phyloP scores from a whole-genome alignment of 2,797 vertebrate genomes.

The Rhynchotus rufescens region DNA sequence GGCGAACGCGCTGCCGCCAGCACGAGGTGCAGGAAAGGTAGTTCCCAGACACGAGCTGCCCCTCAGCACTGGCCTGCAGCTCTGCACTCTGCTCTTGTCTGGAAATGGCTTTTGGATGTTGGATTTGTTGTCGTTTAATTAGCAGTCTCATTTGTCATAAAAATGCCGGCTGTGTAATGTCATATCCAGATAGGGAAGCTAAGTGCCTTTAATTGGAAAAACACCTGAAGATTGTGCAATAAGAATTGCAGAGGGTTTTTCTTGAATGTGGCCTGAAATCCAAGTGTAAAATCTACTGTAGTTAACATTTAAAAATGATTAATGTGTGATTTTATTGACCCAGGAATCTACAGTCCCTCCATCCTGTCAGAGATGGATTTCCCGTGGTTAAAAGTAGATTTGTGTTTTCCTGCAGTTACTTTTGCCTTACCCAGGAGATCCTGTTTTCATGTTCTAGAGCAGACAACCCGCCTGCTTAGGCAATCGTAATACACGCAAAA shows the following conservation, averaged over 20 bases:
- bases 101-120: background rate
- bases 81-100: background rate
- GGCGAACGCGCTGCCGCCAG: no score
- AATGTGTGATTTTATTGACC: rapidly evolving
- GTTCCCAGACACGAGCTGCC: background rate
- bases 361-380: background rate
- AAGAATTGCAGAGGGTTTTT: background rate
- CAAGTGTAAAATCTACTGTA: background rate
- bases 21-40: background rate
- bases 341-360: rapidly evolving
- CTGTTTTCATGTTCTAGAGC: rapidly evolving
- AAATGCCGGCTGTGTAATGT: background rate
- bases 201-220: background rate
- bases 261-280: background rate
- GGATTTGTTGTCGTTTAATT: background rate
- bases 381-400: background rate
- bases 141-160: background rate
- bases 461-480: background rate
- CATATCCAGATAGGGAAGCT: background rate
- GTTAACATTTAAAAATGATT: background rate
- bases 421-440: rapidly evolving
- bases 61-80: background rate
- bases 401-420: rapidly evolving
- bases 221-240: background rate
- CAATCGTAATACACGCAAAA: background rate